Conservation (phyloP, 2,888 invertebrate genomes). For the Pimpla rufipes region DNA sequence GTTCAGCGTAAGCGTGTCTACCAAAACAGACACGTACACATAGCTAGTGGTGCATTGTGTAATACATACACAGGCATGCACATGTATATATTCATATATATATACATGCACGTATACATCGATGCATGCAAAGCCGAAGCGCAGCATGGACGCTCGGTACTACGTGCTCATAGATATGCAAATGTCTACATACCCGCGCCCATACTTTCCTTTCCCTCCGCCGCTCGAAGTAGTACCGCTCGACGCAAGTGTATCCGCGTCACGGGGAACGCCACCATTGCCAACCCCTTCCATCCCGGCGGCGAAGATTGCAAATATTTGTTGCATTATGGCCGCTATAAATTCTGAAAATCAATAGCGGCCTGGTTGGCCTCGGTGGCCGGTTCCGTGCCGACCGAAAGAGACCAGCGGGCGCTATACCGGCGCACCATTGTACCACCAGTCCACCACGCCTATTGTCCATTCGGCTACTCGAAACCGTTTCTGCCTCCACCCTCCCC, state of each 20-base stretch:
- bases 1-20: conserved; percentile 43
- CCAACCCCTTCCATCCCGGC: conserved; percentile 14
- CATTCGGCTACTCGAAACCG: conserved; percentile 63
- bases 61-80: neutral
- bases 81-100: neutral
- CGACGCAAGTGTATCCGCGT: conserved; percentile 45
- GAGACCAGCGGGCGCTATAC: conserved; percentile 47
- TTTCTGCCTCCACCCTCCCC: conserved; percentile 48
- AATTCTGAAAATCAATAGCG: conserved; percentile 77
- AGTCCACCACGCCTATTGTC: conserved; percentile 58
- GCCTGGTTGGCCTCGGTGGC: conserved; percentile 54
- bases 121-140: conserved; percentile 57
- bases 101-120: conserved; percentile 32
- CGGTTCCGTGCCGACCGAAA: conserved; percentile 47
- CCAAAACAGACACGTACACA: conserved; percentile 15
- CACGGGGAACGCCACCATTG: conserved; percentile 24
- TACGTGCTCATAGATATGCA: conserved; percentile 73
- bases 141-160: conserved; percentile 40
- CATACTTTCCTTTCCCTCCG: conserved; percentile 36
- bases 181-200: conserved; percentile 64
- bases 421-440: conserved; percentile 25
- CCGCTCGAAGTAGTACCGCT: conserved; percentile 36
- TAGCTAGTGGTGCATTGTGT: conserved; percentile 6
- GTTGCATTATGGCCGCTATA: conserved; percentile 74
- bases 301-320: conserved; percentile 77